phyloP scores from a whole-genome alignment of 1,140 invertebrate species.

The Penaeus japonicus region DNA sequence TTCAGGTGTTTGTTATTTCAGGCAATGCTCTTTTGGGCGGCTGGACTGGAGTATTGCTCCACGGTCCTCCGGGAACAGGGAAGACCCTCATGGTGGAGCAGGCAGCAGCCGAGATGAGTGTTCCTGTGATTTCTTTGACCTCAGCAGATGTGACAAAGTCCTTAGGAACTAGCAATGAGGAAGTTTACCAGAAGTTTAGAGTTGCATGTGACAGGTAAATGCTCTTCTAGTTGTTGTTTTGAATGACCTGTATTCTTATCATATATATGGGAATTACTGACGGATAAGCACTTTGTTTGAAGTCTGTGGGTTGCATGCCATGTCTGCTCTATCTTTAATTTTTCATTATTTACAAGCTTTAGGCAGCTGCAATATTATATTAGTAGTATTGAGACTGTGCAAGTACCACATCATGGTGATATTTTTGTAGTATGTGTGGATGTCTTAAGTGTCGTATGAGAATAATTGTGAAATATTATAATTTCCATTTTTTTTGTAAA shows the following conservation, averaged over 20 bases:
- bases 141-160: neutral
- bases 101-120: conserved; percentile 2
- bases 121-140: conserved; percentile 17
- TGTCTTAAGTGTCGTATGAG: no score
- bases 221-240: neutral
- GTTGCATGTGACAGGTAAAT: conserved; percentile 21
- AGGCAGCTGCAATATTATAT: no score
- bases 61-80: conserved; percentile 32
- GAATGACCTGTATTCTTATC: neutral
- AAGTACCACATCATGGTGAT: no score
- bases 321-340: no score
- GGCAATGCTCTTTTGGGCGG: conserved; percentile 19
- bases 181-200: conserved; percentile 14
- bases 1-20: neutral
- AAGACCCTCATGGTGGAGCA: conserved; percentile 31
- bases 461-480: no score
- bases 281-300: no score
- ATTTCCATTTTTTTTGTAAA: no score
- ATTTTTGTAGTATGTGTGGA: no score
- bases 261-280: no score
- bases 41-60: conserved; percentile 36
- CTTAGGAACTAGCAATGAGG: neutral
- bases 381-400: no score
- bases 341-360: no score
- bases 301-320: no score